phyloP scores from a whole-genome alignment of 2,113 vertebrate genomes.

The Onychostoma macrolepis region DNA sequence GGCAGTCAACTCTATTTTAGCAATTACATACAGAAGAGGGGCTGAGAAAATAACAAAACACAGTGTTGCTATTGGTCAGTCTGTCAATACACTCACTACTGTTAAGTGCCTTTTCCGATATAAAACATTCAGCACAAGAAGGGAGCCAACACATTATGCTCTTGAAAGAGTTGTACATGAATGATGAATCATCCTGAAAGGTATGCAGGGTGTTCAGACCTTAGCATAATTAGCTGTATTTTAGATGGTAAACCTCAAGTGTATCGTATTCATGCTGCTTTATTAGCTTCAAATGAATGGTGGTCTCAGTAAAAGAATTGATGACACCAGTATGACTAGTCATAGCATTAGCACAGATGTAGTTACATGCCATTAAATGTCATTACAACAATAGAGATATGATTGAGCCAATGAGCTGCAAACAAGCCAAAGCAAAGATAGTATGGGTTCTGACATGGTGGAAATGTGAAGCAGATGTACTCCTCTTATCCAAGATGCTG shows the following conservation, averaged over 20 bases:
- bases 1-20: conserved; percentile 35
- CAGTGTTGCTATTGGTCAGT: background rate
- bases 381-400: conserved; percentile 46
- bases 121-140: background rate
- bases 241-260: conserved; percentile 29
- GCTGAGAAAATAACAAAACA: background rate
- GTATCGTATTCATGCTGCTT: conserved; percentile 4
- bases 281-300: conserved; percentile 6
- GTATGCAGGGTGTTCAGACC: conserved; percentile 8
- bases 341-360: conserved; percentile 23
- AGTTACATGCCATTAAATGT: conserved; percentile 39
- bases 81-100: background rate
- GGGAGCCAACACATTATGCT: background rate
- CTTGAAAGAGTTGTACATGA: background rate
- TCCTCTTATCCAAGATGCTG: conserved; percentile 61
- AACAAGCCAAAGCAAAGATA: conserved; percentile 63
- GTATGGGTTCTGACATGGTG: conserved; percentile 59
- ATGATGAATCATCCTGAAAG: conserved; percentile 16
- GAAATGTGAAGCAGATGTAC: conserved; percentile 73
- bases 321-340: conserved; percentile 25
- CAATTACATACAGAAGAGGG: conserved; percentile 34
- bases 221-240: conserved; percentile 8
- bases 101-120: background rate
- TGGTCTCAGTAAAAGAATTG: background rate
- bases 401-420: conserved; percentile 56